Base-by-base conservation (phyloP, 2,113 vertebrate species). In the Hipposideros armiger region DNA sequence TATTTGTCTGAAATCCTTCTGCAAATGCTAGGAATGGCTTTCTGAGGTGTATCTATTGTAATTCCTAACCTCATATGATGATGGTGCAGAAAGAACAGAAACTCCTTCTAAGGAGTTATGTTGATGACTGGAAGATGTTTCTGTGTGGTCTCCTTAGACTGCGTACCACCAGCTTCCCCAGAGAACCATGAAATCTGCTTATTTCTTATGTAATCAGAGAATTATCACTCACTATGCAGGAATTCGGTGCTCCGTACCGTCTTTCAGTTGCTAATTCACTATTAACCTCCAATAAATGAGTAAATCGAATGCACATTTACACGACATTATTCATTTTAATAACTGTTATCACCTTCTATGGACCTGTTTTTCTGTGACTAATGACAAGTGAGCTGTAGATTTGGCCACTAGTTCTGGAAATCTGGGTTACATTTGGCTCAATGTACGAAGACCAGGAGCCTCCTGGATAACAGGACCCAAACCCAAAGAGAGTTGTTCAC, bases 351-450 rank as follows among this genome's bases (percentile, higher is more conserved):
- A 30, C n/a, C 73, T 85, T 85, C 90, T 45, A 13, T 28, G 69
- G n/a, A 15, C 16, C 74, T 72, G 36, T 58, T 80, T 70, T n/a
- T 32, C 78, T 62, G 54, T 83, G 90, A 87, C 58, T 82, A 83
- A 92, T 64, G 66, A 64, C 72, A 91, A 87, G 45, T 26, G 45
- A 84, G 47, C 50, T 70, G 26, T 22, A 91, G 62, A 45, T 78
- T 80, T 90, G 56, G 80, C 91, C 88, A 58, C 60, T 91, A 26
- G 11, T 74, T 80, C 66, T 86, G 60, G 16, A 64, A 93, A 84
- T 93, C 83, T 81, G 67, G 32, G 67, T 92, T 76, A 66, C 54
- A 72, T 82, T 50, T 62, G 58, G 32, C 28, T 80, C 42, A 96
- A 84, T 26, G 19, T 45, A 66, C 77, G 64, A 72, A 42, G 28